phyloP scores from a whole-genome alignment of 2,888 invertebrate genomes.

The Trachelus iudaicus region DNA sequence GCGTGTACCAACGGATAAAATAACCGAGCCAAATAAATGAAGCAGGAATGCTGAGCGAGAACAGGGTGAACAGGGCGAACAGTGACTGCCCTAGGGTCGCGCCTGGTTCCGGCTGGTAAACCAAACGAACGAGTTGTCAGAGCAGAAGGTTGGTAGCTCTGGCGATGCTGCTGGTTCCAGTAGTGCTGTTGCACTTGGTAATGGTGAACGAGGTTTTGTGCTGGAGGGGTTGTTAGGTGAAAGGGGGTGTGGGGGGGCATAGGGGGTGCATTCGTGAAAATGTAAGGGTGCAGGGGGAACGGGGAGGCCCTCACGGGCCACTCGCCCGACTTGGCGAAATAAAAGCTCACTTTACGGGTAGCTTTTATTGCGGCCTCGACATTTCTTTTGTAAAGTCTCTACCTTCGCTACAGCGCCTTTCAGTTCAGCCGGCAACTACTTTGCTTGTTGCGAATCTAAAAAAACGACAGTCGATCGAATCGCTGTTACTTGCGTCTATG shows the following conservation, averaged over 20 bases:
- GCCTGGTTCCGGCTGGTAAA: conserved; percentile 40
- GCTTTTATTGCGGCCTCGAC: conserved; percentile 59
- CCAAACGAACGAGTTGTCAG: conserved; percentile 35
- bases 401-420: conserved; percentile 41
- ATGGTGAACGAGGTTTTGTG: not conserved
- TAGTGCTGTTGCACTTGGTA: not conserved
- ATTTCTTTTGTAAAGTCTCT: conserved; percentile 52
- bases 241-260: not conserved
- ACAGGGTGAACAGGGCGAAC: no score
- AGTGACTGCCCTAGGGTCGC: not conserved
- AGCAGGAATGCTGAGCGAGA: not conserved
- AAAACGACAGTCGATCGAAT: not conserved
- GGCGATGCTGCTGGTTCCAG: not conserved
- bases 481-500: not conserved
- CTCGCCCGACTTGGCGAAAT: conserved; percentile 58
- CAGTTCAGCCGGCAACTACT: conserved; percentile 42
- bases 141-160: not conserved
- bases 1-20: not conserved
- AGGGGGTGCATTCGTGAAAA: conserved; percentile 10
- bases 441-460: not conserved
- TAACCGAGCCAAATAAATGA: not conserved
- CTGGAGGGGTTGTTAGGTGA: not conserved
- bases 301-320: conserved; percentile 49
- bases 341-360: conserved; percentile 59
- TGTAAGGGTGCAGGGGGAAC: conserved; percentile 19